Evolutionary conservation across 2,797 vertebrate genomes (phyloP).

Genomic region (Scyliorhinus canicula): DNA sequence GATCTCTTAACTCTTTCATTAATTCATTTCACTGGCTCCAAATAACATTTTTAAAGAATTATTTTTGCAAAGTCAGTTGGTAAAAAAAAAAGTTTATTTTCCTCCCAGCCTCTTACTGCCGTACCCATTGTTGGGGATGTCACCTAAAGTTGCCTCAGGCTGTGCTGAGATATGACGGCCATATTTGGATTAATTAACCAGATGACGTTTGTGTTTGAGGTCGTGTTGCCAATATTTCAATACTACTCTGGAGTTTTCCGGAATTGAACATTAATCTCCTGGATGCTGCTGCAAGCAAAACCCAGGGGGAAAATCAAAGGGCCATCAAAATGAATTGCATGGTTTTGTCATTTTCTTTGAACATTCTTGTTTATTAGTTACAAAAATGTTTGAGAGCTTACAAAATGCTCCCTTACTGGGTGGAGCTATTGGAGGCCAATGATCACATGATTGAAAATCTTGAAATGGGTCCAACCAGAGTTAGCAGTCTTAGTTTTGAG

Average conservation of each 20-base stretch:
- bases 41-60: not conserved
- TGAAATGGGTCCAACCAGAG: not conserved
- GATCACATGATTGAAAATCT: not conserved
- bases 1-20: not conserved
- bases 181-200: not conserved
- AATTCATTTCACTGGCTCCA: not conserved
- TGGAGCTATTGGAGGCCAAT: not conserved
- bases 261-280: not conserved
- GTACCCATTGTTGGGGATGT: not conserved
- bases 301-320: not conserved
- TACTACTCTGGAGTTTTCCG: not conserved
- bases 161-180: not conserved
- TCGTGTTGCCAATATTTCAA: not conserved
- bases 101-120: not conserved
- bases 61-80: not conserved
- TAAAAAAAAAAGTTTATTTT: not conserved
- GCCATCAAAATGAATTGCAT: not conserved
- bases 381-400: not conserved
- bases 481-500: not conserved
- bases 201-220: not conserved
- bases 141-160: not conserved
- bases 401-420: not conserved
- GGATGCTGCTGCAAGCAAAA: not conserved
- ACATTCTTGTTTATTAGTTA: not conserved
- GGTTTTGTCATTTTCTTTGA: not conserved